These are phyloP conservation scores for Cercocebus atys DNA, from an alignment of 2,113 vertebrate species.

Conservation along the genomic window DNA sequence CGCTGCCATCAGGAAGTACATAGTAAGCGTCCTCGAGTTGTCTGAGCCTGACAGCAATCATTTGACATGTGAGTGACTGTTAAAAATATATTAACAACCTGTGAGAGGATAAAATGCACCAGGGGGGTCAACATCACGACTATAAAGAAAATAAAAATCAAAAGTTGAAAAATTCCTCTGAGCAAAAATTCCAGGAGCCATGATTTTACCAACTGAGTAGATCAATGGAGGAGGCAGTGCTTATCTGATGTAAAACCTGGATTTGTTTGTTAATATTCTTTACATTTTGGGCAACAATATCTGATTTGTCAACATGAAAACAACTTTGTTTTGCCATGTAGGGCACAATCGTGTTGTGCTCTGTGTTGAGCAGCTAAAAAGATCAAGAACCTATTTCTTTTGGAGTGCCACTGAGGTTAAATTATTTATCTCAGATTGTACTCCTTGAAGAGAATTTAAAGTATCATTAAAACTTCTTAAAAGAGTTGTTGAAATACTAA, in stretches of 20 bases:
- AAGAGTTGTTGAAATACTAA: background rate
- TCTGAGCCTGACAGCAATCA: background rate
- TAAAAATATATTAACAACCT: background rate
- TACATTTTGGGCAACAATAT: background rate
- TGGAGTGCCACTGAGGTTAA: background rate
- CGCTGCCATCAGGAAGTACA: background rate
- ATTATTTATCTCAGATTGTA: background rate
- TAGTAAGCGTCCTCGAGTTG: background rate
- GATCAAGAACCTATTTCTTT: background rate
- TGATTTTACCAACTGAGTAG: background rate
- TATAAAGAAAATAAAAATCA: background rate
- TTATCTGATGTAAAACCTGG: background rate
- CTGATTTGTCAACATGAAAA: background rate
- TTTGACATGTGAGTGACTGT: background rate
- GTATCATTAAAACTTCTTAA: background rate
- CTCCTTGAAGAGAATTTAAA: background rate
- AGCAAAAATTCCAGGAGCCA: background rate
- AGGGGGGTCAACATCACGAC: background rate
- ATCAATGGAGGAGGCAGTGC: background rate
- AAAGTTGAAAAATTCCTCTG: background rate
- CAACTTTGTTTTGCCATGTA: background rate
- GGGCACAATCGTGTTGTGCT: no score
- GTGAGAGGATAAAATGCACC: background rate
- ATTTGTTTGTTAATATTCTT: background rate
- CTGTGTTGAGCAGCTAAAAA: background rate